Conservation (phyloP, 2,113 vertebrate genomes). For the zebrafish (Danio rerio) region GRCz12tu NC_133182.1:48586001-48586500, state of each 20-base stretch:
- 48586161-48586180: slow-evolving; percentile 98
- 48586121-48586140: slow-evolving; percentile 93
- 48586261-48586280: slow-evolving; percentile 83
- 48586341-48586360: slow-evolving; percentile 22
- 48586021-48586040: slow-evolving; percentile 81
- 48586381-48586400: slow-evolving; percentile 39
- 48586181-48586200: slow-evolving; percentile 98
- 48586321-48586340: slow-evolving; percentile 38
- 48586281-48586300: slow-evolving; percentile 69
- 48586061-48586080: slow-evolving; percentile 48
- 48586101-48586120: slow-evolving; percentile 95
- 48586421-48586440: not conserved
- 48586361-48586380: slow-evolving; percentile 7
- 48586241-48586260: slow-evolving; percentile 84
- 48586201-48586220: slow-evolving; percentile 97
- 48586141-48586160: slow-evolving; percentile 96
- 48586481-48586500: not conserved
- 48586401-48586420: not conserved
- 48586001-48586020: slow-evolving; percentile 86
- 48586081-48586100: slow-evolving; percentile 81
- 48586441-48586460: not conserved
- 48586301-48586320: slow-evolving; percentile 68
- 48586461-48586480: not conserved
- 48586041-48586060: slow-evolving; percentile 75
- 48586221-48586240: slow-evolving; percentile 87